phyloP scores from a whole-genome alignment of 2,113 vertebrate genomes.

The Limnothrissa miodon region DNA sequence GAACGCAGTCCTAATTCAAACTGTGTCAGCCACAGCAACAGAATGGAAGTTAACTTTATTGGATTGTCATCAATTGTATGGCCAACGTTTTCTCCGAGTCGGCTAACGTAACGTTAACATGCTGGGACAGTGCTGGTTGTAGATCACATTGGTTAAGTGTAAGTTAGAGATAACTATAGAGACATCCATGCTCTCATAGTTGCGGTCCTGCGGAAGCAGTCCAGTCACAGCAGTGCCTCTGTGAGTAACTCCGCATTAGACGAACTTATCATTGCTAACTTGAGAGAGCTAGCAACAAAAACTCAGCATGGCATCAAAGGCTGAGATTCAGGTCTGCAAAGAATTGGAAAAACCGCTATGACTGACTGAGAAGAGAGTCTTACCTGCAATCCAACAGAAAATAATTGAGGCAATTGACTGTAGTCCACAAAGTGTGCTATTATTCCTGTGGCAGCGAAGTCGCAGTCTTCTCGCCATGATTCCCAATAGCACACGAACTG shows the following conservation, averaged over 20 bases:
- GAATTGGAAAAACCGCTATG: neutral
- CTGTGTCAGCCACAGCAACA: neutral
- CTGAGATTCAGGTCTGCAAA: neutral
- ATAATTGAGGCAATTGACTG: slow-evolving; percentile 52
- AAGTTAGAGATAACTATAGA: neutral
- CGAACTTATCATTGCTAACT: neutral
- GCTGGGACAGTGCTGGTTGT: neutral
- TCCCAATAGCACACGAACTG: slow-evolving; percentile 43
- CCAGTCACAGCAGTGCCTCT: neutral
- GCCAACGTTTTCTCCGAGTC: neutral
- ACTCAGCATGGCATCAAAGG: neutral
- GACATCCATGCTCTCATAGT: neutral
- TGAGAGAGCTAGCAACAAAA: neutral
- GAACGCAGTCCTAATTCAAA: neutral
- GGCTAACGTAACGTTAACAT: neutral
- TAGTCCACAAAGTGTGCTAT: slow-evolving; percentile 48
- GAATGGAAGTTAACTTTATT: neutral
- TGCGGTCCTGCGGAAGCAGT: neutral
- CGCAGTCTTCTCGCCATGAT: slow-evolving; percentile 63
- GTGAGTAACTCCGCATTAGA: neutral
- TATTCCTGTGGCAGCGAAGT: slow-evolving; percentile 31
- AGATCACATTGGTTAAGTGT: neutral
- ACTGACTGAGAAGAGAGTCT: slow-evolving; percentile 39
- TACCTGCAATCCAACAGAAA: slow-evolving; percentile 61
- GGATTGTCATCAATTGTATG: neutral